These are phyloP conservation scores for Pocillopora meandrina DNA, from an alignment of 92 coral and sea anemone species.

Conservation along the genomic window DNA sequence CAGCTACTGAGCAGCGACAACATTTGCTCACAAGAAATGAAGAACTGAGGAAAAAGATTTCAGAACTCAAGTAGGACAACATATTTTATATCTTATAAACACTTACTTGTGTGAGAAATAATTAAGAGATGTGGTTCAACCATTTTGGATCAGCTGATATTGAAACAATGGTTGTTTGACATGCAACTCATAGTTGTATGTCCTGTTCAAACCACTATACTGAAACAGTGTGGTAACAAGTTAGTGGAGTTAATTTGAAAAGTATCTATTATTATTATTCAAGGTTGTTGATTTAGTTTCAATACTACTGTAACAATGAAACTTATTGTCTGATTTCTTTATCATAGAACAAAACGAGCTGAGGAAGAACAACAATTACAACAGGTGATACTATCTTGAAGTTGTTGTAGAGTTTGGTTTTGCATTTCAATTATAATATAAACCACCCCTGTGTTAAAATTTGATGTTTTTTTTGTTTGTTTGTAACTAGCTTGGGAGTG, in stretches of 20 bases:
- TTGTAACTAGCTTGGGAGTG: conserved; percentile 6
- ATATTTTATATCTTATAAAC: neutral
- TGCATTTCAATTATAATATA: neutral
- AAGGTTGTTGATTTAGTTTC: too few relatives aligned
- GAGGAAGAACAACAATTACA: conserved; percentile 76
- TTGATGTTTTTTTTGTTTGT: too few relatives aligned
- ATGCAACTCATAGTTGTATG: too few relatives aligned
- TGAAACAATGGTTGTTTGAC: too few relatives aligned
- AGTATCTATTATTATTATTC: too few relatives aligned
- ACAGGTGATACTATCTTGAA: conserved; percentile 49
- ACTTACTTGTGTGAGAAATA: neutral
- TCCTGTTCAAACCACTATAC: neutral
- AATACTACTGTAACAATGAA: too few relatives aligned
- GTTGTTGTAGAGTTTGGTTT: neutral
- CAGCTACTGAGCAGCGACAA: conserved; percentile 64
- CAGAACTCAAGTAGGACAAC: conserved; percentile 59
- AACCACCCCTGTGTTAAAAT: neutral
- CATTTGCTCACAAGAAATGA: conserved; percentile 67
- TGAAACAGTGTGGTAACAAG: neutral
- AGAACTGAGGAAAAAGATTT: conserved; percentile 67
- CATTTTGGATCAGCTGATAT: too few relatives aligned
- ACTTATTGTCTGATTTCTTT: neutral
- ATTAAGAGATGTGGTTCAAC: too few relatives aligned
- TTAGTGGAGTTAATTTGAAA: neutral
- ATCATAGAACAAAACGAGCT: conserved; percentile 67